These are phyloP conservation scores for Chromis chromis DNA, from an alignment of 2,797 vertebrate genomes.

Conservation along the genomic window DNA sequence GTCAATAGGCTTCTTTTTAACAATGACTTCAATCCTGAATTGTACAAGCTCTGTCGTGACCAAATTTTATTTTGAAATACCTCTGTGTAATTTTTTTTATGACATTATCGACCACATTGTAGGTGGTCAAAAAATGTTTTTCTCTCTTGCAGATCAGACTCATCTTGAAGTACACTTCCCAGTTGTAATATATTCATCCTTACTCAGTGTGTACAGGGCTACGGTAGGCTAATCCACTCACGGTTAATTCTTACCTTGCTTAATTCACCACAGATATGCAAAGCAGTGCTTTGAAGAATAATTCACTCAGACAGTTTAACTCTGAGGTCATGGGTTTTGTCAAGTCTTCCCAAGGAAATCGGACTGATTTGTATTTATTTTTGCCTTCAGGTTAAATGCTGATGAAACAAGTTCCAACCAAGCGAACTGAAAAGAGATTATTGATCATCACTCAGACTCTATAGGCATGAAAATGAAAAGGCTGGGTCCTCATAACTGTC, in stretches of 20 bases:
- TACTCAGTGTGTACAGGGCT: not conserved
- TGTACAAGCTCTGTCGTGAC: not conserved
- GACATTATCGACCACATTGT: not conserved
- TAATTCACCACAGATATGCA: not conserved
- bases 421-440: slow-evolving; percentile 12
- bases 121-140: not conserved
- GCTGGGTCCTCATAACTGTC: not conserved
- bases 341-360: slow-evolving; percentile 4
- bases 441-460: slow-evolving; percentile 14
- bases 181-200: not conserved
- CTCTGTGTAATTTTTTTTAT: too few species aligned
- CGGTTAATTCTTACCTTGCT: not conserved
- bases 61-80: slow-evolving; percentile 8
- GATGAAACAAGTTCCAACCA: slow-evolving; percentile 25
- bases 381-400: slow-evolving; percentile 30
- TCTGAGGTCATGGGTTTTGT: slow-evolving; percentile 11
- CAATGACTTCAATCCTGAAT: not conserved
- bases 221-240: not conserved
- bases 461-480: slow-evolving; percentile 22
- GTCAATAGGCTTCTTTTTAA: not conserved
- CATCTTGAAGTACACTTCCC: not conserved
- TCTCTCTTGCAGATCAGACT: not conserved
- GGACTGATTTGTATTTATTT: slow-evolving; percentile 6
- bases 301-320: slow-evolving; percentile 12
- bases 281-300: slow-evolving; percentile 19